These are phyloP conservation scores for Cetoscarus ocellatus DNA, from an alignment of 2,797 vertebrate species.

Conservation along the genomic window DNA sequence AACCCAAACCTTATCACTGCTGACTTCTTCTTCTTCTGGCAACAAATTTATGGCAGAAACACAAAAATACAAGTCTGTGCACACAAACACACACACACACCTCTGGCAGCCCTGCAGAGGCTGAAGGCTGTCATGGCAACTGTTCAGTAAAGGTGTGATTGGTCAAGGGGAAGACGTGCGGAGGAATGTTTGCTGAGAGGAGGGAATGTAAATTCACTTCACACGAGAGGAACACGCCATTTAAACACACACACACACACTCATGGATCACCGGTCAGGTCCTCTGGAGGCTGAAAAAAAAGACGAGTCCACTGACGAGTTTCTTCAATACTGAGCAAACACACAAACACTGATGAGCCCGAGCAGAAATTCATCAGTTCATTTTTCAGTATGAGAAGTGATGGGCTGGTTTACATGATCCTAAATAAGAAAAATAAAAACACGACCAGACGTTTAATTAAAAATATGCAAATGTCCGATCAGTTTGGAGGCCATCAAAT, in stretches of 20 bases:
- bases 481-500: conserved; percentile 78
- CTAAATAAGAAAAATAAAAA: conserved; percentile 26
- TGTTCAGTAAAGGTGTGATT: conserved; percentile 67
- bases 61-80: conserved; percentile 34
- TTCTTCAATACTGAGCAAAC: conserved; percentile 71
- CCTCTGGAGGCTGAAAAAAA: conserved; percentile 25
- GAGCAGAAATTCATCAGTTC: conserved; percentile 77
- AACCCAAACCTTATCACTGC: conserved; percentile 41
- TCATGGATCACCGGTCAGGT: conserved; percentile 21
- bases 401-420: conserved; percentile 76
- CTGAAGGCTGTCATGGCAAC: conserved; percentile 79
- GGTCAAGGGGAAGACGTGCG: conserved; percentile 66
- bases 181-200: conserved; percentile 58
- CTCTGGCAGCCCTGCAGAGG: conserved; percentile 45
- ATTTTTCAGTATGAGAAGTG: conserved; percentile 69
- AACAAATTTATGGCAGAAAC: conserved; percentile 30
- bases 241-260: conserved; percentile 25
- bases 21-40: conserved; percentile 24
- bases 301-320: conserved; percentile 30
- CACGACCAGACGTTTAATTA: conserved; percentile 80
- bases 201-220: conserved; percentile 55
- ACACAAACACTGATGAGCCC: conserved; percentile 71
- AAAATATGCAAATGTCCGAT: conserved; percentile 84
- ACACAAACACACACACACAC: conserved; percentile 32
- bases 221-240: conserved; percentile 47